Evolutionary conservation across 2,113 vertebrate genomes (phyloP), one percentile per base, ranked within the genome.

Genomic region (Python bivittatus): DNA sequence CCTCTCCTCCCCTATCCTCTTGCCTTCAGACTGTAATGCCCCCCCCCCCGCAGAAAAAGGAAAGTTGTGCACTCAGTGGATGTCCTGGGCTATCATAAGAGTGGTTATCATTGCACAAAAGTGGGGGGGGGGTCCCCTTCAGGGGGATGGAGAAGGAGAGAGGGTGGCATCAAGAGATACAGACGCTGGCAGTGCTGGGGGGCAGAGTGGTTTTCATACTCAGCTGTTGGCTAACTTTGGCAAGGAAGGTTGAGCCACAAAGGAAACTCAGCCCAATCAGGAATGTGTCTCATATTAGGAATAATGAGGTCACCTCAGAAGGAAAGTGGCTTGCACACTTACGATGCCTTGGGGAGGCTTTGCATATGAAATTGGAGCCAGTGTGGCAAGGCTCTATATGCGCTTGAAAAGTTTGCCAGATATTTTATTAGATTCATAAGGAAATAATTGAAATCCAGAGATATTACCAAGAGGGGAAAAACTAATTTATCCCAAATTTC

Each of bases 401-500:
- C n/a, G 44, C 22, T 60, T 84, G n/a, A 84, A 68, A 79, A n/a
- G 29, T 88, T 54, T 85, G 56, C 87, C 91, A 92, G 38, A 89
- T 89, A 64, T 87, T 90, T 90, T 83, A 90, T 92, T 90, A 33
- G 2, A 79, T 38, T 89, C 56, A 64, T 6, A 92, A 88, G 23
- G 27, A 94, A 90, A 64, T 91, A 91, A 88, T 84, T 84, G 90
- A 91, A 88, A 91, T 89, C 27, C 25, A 72, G 72, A 72, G 13
- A 72, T 27, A 56, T 89, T 91, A 52, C 52, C 86, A 64, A 88
- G 88, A 58, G 0, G 22, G 13, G 7, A 84, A 93, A 0, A 53
- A 88, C 87, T 92, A 95, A 84, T 93, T 95, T 94, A 93, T 94
- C 57, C 54, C 92, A 95, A 96, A 97, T 94, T 48, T 93, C 72